phyloP scores from a whole-genome alignment of 1,140 invertebrate species.

The Macrotrachela quadricornifera region DNA sequence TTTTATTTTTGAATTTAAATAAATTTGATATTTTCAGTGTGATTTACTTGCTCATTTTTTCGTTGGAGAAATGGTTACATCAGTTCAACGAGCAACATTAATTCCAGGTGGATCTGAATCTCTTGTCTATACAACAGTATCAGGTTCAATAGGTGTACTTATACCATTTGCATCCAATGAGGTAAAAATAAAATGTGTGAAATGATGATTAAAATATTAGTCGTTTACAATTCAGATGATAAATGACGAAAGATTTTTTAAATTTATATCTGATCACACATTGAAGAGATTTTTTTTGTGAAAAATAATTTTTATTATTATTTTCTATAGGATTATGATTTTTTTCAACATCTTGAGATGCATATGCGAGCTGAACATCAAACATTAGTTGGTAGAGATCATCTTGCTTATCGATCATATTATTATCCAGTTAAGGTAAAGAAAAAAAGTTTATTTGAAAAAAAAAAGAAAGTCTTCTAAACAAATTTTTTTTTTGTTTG shows the following conservation, averaged over 20 bases:
- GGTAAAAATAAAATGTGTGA: slow-evolving; percentile 17
- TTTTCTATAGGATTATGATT: slow-evolving; percentile 63
- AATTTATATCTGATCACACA: background rate
- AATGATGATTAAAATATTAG: background rate
- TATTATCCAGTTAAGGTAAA: slow-evolving; percentile 84
- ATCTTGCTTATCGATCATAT: slow-evolving; percentile 83
- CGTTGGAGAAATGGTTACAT: slow-evolving; percentile 62
- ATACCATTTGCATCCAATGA: slow-evolving; percentile 93
- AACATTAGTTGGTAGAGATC: slow-evolving; percentile 84
- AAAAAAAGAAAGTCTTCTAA: background rate
- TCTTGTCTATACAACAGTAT: slow-evolving; percentile 79
- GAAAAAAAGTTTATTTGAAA: background rate
- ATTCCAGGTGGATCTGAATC: slow-evolving; percentile 91
- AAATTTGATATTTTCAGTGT: slow-evolving; percentile 30
- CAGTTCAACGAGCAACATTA: slow-evolving; percentile 62
- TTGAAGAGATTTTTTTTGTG: background rate
- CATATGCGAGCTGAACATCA: slow-evolving; percentile 92
- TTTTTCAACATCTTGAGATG: slow-evolving; percentile 98
- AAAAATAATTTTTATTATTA: background rate
- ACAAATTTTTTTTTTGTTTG: slow-evolving; percentile 17
- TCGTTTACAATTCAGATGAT: background rate
- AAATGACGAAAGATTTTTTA: background rate
- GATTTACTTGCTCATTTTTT: slow-evolving; percentile 77
- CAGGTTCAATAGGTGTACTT: slow-evolving; percentile 75
- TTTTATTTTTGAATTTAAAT: background rate